phyloP scores from a whole-genome alignment of 37 sponge, comb jelly and placozoan genomes.

The Agelas oroides region DNA sequence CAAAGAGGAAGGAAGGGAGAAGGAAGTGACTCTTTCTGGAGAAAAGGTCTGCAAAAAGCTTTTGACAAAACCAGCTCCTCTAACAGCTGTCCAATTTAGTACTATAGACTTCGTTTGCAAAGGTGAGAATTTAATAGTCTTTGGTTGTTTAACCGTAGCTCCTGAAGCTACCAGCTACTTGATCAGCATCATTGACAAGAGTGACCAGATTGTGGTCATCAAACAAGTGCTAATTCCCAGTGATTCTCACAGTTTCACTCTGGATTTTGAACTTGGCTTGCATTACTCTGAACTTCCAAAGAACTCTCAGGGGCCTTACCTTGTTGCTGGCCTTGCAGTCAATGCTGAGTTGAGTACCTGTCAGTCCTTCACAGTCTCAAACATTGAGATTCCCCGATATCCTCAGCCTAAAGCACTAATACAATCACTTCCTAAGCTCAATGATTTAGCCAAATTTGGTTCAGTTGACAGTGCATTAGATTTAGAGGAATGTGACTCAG shows the following conservation, averaged over 20 bases:
- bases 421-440: not conserved
- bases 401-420: not conserved
- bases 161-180: not conserved
- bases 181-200: not conserved
- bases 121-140: not conserved
- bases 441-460: not conserved
- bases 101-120: not conserved
- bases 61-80: not conserved
- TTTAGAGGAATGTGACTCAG: no score
- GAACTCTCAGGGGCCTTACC: not conserved
- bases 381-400: not conserved
- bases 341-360: not conserved
- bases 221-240: no score
- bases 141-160: not conserved
- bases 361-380: not conserved
- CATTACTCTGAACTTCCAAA: not conserved
- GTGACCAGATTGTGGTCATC: not conserved
- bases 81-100: no score
- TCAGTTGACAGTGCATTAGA: no score
- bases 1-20: not conserved
- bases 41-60: not conserved
- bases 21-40: not conserved
- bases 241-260: no score
- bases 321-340: not conserved
- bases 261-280: no score